phyloP scores from a whole-genome alignment of 2,888 invertebrate species.

The Rhamnusium bicolor region DNA sequence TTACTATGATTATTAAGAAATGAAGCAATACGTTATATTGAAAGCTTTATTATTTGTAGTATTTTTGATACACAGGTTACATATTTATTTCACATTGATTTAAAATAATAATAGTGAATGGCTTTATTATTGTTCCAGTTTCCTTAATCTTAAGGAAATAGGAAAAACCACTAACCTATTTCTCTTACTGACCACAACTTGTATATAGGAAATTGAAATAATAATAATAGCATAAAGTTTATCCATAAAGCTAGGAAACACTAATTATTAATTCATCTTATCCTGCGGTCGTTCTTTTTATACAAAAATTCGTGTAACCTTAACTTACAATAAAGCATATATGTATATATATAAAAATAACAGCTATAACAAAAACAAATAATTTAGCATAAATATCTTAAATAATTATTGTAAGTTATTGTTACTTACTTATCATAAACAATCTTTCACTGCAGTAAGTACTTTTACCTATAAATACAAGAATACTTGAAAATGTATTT shows the following conservation, averaged over 20 bases:
- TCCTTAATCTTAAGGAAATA: slow-evolving; percentile 35
- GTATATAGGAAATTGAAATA: not conserved
- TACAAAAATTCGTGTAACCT: slow-evolving; percentile 64
- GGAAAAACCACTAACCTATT: slow-evolving; percentile 65
- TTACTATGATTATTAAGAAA: too few relatives aligned
- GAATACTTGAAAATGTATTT: slow-evolving; percentile 33
- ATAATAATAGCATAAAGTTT: slow-evolving; percentile 2
- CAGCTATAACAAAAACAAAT: slow-evolving; percentile 60
- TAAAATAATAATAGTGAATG: slow-evolving; percentile 59
- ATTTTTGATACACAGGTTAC: slow-evolving; percentile 68
- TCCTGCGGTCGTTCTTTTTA: slow-evolving; percentile 61
- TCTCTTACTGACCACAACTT: slow-evolving; percentile 1
- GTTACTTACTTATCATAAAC: slow-evolving; percentile 46
- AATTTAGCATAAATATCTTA: slow-evolving; percentile 52
- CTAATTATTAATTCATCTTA: slow-evolving; percentile 52
- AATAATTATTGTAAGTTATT: slow-evolving; percentile 58
- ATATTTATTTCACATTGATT: slow-evolving; percentile 69
- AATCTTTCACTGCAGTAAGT: slow-evolving; percentile 51
- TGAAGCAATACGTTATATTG: slow-evolving; percentile 53
- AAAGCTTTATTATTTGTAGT: slow-evolving; percentile 68
- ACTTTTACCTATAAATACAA: slow-evolving; percentile 45
- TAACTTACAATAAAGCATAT: slow-evolving; percentile 63
- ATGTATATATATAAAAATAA: slow-evolving; percentile 59
- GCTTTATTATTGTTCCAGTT: slow-evolving; percentile 44
- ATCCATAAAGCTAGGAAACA: slow-evolving; percentile 57